A percentile compares a stretch with the other conserved stretches of the same genome.
phyloP scores from a whole-genome alignment of 2,797 vertebrate genomes.

The Siniperca undulata region DNA sequence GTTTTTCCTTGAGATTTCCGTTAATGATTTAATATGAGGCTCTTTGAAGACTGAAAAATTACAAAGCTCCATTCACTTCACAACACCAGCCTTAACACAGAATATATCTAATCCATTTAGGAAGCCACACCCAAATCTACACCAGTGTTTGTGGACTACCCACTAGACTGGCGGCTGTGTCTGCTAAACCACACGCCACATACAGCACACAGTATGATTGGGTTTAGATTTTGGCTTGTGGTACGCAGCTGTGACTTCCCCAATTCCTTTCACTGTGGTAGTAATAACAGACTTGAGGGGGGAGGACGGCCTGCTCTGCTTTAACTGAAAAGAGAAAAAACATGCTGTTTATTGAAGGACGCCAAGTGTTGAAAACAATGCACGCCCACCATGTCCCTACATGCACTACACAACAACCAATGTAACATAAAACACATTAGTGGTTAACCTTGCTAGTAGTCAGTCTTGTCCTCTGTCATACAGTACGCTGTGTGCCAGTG shows the following conservation, averaged over 20 bases:
- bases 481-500: neutral
- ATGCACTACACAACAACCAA: constrained; percentile 15
- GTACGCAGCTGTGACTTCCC: constrained; percentile 64
- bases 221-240: constrained; percentile 30
- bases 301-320: neutral
- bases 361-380: constrained; percentile 22
- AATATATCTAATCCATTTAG: constrained; percentile 38
- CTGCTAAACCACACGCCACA: constrained; percentile 32
- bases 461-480: constrained; percentile 6
- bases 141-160: constrained; percentile 1
- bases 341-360: neutral
- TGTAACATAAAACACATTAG: neutral
- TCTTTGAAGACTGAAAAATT: constrained; percentile 36
- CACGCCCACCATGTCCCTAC: constrained; percentile 35
- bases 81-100: neutral
- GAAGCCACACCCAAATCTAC: constrained; percentile 62
- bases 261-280: constrained; percentile 29
- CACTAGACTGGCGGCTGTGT: neutral
- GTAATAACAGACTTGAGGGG: constrained; percentile 34
- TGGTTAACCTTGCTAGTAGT: constrained; percentile 3
- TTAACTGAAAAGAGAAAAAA: constrained; percentile 36
- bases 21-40: constrained; percentile 7
- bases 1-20: neutral
- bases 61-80: neutral
- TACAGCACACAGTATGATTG: constrained; percentile 29